Base-by-base conservation (phyloP, 2,113 vertebrate species). In the Cyanistes caeruleus region DNA sequence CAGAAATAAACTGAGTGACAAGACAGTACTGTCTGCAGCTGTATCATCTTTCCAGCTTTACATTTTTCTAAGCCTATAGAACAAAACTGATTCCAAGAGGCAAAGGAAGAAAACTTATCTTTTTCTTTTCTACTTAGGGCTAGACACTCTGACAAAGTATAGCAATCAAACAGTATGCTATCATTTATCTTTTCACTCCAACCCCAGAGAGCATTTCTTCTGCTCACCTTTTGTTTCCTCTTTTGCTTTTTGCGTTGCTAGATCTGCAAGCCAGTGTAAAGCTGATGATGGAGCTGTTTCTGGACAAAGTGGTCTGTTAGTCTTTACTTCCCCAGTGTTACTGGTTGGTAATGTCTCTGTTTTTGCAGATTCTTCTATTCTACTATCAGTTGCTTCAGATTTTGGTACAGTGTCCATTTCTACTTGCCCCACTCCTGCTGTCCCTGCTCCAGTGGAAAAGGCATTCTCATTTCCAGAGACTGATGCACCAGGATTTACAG, bases 181-280 rank as follows among this genome's bases (percentile, higher is more conserved):
- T 27, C 3, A 60, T 60, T 65, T 73, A 27, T 56, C 51, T 88
- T 64, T 82, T 69, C 15, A 90, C 43, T 58, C 49, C 39, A 46
- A 22, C 11, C 56, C 24, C 24, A 58, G 16, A 92, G 5, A 11
- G 27, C 19, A 51, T 13, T n/a, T 83, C 35, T 72, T 90, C n/a
- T 76, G 39, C 96, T 98, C 55, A 99, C 99, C 99, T 99, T 99
- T 99, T 52, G 99, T 99, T 97, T 99, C 99, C 96, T 99, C 99
- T 98, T 99, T 99, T 59, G 99, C 99, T 95, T 99, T 99, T 70
- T 99, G 99, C 2, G 99, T 99, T 94, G 99, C 99, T 97, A 99
- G 97, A 97, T 99, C 99, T 46, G 99, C 99, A 95, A 99, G 97
- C 99, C 99, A 99, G 96, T 99, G 99, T 84, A 99, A 98, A 86